A percentile compares a stretch with the other conserved stretches of the same genome.
Evolutionary conservation across 2,888 invertebrate genomes (phyloP).

Genomic region (Sinopyrophorus schimmeli): DNA sequence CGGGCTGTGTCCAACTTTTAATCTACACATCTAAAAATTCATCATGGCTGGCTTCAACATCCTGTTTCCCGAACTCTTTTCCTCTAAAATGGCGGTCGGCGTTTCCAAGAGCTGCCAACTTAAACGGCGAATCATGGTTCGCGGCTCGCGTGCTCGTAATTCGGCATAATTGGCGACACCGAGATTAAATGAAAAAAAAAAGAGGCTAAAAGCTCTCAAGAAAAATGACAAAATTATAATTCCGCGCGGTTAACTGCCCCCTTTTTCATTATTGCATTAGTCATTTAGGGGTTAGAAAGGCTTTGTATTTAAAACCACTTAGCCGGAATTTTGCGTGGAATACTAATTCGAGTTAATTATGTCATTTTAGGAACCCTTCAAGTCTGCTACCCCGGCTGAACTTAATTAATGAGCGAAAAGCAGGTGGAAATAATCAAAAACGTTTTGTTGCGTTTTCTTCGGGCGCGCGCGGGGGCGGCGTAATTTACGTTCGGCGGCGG

Average conservation of each 20-base stretch:
- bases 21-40: constrained; percentile 43
- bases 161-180: no score
- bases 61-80: no score
- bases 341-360: constrained; percentile 30
- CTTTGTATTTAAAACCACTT: constrained; percentile 31
- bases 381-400: constrained; percentile 13
- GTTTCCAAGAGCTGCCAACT: no score
- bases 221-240: constrained; percentile 23
- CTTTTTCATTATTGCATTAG: constrained; percentile 21
- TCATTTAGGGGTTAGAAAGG: constrained; percentile 20
- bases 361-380: constrained; percentile 23
- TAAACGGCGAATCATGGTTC: no score
- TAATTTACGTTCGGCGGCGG: no score
- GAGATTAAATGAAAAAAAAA: no score
- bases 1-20: constrained; percentile 39
- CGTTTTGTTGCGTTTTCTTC: background rate
- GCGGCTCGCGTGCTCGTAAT: no score
- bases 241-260: constrained; percentile 23
- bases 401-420: constrained; percentile 22
- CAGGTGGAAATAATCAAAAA: constrained; percentile 20
- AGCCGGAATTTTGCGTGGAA: constrained; percentile 26
- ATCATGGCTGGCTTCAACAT: constrained; percentile 45
- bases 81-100: constrained; percentile 44
- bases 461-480: background rate
- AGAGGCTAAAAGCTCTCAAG: background rate